These are phyloP conservation scores for Herpailurus yagouaroundi DNA, from an alignment of 2,113 vertebrate genomes.

Conservation along the genomic window DNA sequence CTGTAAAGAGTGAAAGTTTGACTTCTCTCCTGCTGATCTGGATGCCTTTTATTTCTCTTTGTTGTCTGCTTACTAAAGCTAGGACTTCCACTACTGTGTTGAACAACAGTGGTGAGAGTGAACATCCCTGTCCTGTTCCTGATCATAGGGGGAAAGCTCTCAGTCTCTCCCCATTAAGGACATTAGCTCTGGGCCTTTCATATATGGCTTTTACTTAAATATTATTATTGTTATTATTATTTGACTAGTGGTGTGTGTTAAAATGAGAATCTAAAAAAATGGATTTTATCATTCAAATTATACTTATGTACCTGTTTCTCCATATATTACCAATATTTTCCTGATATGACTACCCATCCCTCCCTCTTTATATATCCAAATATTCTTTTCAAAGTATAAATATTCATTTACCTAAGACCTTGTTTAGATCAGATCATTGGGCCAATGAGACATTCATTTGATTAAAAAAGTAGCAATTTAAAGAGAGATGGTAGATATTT, in stretches of 20 bases:
- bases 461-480: neutral
- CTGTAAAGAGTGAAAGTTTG: too few relatives aligned
- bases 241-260: neutral
- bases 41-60: too few relatives aligned
- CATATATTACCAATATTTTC: neutral
- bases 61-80: too few relatives aligned
- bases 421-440: slow-evolving; percentile 11
- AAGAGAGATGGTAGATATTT: neutral
- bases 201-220: neutral
- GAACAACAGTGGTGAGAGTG: too few relatives aligned
- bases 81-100: too few relatives aligned
- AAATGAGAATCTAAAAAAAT: neutral
- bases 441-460: neutral
- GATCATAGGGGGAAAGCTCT: too few relatives aligned
- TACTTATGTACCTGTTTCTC: neutral
- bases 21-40: too few relatives aligned
- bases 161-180: too few relatives aligned
- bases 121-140: too few relatives aligned
- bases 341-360: neutral
- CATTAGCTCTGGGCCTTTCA: too few relatives aligned
- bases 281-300: neutral
- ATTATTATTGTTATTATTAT: neutral
- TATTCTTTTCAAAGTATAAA: neutral
- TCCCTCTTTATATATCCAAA: neutral
- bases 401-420: neutral